Conservation (phyloP, 35 echinoderm and acorn worm species). For the Lytechinus variegatus region DNA sequence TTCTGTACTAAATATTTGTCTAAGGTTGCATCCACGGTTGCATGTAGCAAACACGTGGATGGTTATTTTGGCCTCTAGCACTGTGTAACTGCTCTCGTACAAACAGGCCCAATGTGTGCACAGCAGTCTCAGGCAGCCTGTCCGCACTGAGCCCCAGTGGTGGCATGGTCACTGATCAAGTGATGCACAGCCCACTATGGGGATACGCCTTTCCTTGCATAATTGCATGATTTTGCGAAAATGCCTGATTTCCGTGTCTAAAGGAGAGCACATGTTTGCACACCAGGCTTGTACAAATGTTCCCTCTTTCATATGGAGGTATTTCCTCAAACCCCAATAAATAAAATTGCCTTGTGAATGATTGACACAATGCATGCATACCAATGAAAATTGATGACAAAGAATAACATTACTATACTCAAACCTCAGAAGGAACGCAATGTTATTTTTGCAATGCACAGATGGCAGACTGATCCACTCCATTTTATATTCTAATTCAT, state of each 20-base stretch:
- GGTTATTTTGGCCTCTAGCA: conserved; percentile 17
- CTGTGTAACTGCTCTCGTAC: not conserved
- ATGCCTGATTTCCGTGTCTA: not conserved
- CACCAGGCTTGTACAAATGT: not conserved
- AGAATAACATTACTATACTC: not conserved
- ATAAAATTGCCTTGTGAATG: not conserved
- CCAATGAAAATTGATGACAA: not conserved
- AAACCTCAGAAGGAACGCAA: not conserved
- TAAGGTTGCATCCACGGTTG: not conserved
- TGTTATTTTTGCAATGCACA: not conserved
- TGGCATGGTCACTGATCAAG: not conserved
- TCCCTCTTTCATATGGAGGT: not conserved
- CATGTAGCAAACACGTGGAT: not conserved
- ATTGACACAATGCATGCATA: not conserved
- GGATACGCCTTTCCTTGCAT: not conserved
- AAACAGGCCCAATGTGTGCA: conserved; percentile 4
- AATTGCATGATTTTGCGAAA: not conserved
- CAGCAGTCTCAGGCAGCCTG: not conserved
- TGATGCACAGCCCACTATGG: not conserved
- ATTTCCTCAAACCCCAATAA: not conserved
- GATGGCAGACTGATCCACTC: not conserved
- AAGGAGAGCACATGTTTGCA: not conserved
- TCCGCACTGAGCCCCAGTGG: not conserved
- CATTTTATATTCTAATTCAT: not conserved
- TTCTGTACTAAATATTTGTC: not conserved